phyloP scores from a whole-genome alignment of 2,888 invertebrate species.

The Aspidiotus destructor region DNA sequence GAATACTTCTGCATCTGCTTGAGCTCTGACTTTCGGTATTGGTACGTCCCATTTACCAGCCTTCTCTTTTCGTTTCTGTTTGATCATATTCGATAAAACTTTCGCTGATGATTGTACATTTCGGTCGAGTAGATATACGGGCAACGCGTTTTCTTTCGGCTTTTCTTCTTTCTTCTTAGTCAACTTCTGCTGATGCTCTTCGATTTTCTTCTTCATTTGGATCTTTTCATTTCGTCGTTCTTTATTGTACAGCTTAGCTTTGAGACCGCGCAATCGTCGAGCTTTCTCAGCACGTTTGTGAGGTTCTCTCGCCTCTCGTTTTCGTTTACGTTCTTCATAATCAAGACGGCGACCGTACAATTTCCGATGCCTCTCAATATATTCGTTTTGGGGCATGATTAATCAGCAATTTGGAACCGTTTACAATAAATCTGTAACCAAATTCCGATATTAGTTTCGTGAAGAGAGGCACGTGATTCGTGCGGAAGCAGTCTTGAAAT shows the following conservation, averaged over 20 bases:
- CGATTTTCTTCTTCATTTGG: conserved; percentile 97
- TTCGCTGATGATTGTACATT: conserved; percentile 90
- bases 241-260: conserved; percentile 95
- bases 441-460: neutral
- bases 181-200: conserved; percentile 89
- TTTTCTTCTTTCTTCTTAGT: conserved; percentile 71
- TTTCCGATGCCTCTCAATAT: conserved; percentile 95
- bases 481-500: neutral
- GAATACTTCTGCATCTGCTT: conserved; percentile 94
- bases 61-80: conserved; percentile 98
- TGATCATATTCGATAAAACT: conserved; percentile 96
- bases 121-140: conserved; percentile 93
- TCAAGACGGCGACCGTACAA: conserved; percentile 91
- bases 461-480: neutral
- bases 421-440: neutral
- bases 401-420: neutral
- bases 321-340: conserved; percentile 93
- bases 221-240: conserved; percentile 95
- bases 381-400: conserved; percentile 97
- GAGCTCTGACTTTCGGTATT: conserved; percentile 93
- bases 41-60: conserved; percentile 99
- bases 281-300: conserved; percentile 87
- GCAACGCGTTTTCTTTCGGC: conserved; percentile 82
- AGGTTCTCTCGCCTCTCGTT: conserved; percentile 87
- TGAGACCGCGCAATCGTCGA: conserved; percentile 82